phyloP scores from a whole-genome alignment of 2,888 invertebrate species.

The Apodemia duryi region DNA sequence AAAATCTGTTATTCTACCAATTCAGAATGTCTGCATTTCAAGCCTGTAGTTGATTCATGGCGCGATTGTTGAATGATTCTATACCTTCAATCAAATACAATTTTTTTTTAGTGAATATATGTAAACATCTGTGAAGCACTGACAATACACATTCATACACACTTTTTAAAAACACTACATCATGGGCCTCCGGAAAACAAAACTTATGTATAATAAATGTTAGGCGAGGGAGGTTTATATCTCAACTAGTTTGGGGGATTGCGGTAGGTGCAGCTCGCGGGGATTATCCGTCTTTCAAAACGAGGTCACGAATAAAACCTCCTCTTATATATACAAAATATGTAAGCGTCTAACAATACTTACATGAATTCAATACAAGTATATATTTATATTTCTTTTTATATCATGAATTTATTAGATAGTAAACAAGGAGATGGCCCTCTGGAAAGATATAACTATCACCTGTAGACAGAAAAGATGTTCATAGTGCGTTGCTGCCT shows the following conservation, averaged over 20 bases:
- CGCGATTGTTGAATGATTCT: background rate
- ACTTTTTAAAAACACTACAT: background rate
- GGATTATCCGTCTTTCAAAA: background rate
- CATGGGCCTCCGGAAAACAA: background rate
- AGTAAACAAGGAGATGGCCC: no score
- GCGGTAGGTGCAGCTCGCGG: background rate
- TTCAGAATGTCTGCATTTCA: no score
- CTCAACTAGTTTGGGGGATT: conserved; percentile 1
- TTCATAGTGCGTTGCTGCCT: no score
- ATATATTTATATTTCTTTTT: no score
- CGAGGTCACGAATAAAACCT: background rate
- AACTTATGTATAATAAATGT: conserved; percentile 1
- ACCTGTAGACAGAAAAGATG: no score
- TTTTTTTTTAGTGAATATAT: background rate
- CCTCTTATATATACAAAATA: background rate
- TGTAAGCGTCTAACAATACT: background rate
- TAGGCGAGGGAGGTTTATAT: background rate
- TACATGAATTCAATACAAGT: background rate
- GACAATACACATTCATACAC: background rate
- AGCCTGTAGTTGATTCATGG: no score
- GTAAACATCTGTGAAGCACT: background rate
- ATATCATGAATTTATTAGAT: no score
- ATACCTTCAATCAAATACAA: background rate
- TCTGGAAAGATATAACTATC: no score
- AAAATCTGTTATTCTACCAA: no score